phyloP scores from a whole-genome alignment of 2,797 vertebrate genomes.

The Adrianichthys oophorus region DNA sequence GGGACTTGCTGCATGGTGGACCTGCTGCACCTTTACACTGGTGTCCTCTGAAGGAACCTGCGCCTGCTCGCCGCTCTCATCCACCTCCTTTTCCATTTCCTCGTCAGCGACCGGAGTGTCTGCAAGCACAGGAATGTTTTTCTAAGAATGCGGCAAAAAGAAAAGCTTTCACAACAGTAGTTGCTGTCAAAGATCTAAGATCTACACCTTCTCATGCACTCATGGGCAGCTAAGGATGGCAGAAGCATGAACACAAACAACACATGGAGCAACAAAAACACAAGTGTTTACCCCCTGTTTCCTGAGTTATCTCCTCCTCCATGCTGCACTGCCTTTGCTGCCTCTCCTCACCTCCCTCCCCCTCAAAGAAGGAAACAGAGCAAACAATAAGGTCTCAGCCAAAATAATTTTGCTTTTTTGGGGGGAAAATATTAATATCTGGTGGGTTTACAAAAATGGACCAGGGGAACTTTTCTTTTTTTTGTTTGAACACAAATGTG shows the following conservation, averaged over 20 bases:
- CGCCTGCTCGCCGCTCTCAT: constrained; percentile 38
- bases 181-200: constrained; percentile 13
- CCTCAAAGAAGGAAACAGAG: constrained; percentile 54
- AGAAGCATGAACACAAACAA: constrained; percentile 23
- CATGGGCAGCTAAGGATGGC: constrained; percentile 25
- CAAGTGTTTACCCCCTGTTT: constrained; percentile 71
- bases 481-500: too few species aligned
- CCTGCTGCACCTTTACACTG: constrained; percentile 41
- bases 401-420: constrained; percentile 3
- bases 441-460: too few species aligned
- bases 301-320: constrained; percentile 73
- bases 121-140: constrained; percentile 23
- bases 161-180: not conserved
- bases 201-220: constrained; percentile 28
- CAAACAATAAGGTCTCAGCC: constrained; percentile 28
- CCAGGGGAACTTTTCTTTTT: too few species aligned
- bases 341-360: constrained; percentile 80
- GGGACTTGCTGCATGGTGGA: constrained; percentile 11
- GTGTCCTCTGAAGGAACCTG: constrained; percentile 55
- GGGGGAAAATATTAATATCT: too few species aligned
- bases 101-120: constrained; percentile 38
- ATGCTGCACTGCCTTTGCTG: constrained; percentile 77
- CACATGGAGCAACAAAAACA: constrained; percentile 22
- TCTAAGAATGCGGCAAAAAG: constrained; percentile 1
- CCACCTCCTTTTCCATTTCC: constrained; percentile 60